Evolutionary conservation across 2,888 invertebrate genomes (phyloP).

Genomic region (Sphaerophoria taeniata): DNA sequence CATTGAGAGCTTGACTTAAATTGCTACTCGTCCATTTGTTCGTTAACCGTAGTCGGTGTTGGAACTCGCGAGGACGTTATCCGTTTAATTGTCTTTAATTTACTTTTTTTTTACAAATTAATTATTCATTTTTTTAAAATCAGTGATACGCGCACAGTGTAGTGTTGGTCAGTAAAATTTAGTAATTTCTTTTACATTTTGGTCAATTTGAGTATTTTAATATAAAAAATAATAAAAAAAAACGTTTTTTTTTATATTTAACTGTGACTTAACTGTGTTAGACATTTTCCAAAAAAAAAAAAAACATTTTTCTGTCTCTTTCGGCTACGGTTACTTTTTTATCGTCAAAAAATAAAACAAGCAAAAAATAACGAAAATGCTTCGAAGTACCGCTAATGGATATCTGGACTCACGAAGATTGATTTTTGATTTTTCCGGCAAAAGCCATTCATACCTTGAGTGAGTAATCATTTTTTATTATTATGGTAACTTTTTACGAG

Average conservation of each 20-base stretch:
- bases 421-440: constrained; percentile 82
- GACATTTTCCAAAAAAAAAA: constrained; percentile 5
- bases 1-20: constrained; percentile 20
- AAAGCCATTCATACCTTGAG: constrained; percentile 81
- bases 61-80: constrained; percentile 76
- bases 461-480: constrained; percentile 77
- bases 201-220: constrained; percentile 59
- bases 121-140: constrained; percentile 45
- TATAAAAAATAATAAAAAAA: constrained; percentile 7
- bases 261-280: constrained; percentile 65
- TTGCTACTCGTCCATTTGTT: constrained; percentile 79
- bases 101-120: constrained; percentile 50
- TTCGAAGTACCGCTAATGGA: constrained; percentile 76
- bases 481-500: neutral
- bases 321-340: constrained; percentile 60
- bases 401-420: constrained; percentile 81
- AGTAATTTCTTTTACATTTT: constrained; percentile 55
- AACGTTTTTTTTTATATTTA: constrained; percentile 18
- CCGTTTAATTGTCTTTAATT: constrained; percentile 69
- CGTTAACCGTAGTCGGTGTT: constrained; percentile 78
- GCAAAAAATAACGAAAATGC: constrained; percentile 51
- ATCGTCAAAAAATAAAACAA: constrained; percentile 4
- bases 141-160: constrained; percentile 74
- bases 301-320: constrained; percentile 57
- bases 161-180: constrained; percentile 59